Base-by-base conservation (phyloP, 1,140 invertebrate genomes). In the Drosophila busckii region DNA sequence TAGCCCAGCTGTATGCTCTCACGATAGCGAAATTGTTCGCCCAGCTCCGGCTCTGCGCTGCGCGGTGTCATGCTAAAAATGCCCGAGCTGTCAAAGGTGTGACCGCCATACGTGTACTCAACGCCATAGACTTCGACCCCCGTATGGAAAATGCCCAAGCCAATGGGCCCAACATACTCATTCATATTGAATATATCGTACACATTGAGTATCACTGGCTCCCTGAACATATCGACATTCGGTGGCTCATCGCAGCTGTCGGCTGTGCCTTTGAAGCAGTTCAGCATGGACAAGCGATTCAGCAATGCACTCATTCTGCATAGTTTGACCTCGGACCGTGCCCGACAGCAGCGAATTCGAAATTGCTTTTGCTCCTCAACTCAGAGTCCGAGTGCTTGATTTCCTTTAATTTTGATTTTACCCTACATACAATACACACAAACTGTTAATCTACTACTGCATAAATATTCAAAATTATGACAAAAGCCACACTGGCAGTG, bases 51-150 rank as follows among this genome's bases (percentile, higher is more conserved):
- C 34, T 96, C 93, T 0, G 26, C 34, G 90, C 97, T 96, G 71
- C 93, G 90, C n/a, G 98, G 98, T 52, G 91, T 88, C 64, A 98
- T 98, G 88, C 97, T 95, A 91, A 99, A 99, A 63, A 97, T 94
- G 48, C 96, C 96, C 41, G 94, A 93, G 78, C 95, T 93, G 2
- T 93, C 91, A 86, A 92, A 94, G 7, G 93, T 92, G 88, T 98
- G 96, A 1, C 97, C 98, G 25, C 97, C 97, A 89, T 98, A 99
- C 1, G 96, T 96, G 90, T 96, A 99, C 90, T 99, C 97, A 90
- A 88, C 88, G 75, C 95, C 96, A 91, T 97, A 98, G 31, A 99
- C 92, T 91, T 98, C 94, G 34, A 99, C 93, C 10, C 98, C 98
- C 41, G 96, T 97, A 90, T 99, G 98, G 89, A 97, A 99, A 58